Conservation (phyloP, 2,888 invertebrate species). For the Cheilosia grossa region DNA sequence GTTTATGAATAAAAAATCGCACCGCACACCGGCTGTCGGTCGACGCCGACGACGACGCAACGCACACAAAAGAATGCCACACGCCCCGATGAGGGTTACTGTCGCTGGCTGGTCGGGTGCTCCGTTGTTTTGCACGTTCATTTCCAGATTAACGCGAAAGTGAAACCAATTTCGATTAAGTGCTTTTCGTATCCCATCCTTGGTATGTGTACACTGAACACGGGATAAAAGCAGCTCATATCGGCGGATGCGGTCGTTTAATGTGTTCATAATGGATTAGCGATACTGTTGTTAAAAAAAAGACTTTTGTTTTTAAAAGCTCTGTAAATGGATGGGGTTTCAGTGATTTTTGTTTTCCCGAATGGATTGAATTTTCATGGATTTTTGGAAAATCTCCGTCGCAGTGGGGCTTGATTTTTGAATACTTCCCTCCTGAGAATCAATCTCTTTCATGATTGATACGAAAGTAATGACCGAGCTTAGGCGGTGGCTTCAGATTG, state of each 20-base stretch:
- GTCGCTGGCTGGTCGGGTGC: not conserved
- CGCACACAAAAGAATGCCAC: constrained; percentile 34
- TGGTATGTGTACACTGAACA: not conserved
- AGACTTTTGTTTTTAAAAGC: not conserved
- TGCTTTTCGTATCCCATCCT: constrained; percentile 35
- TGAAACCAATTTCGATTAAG: constrained; percentile 71
- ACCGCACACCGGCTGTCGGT: constrained; percentile 3
- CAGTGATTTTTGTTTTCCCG: not conserved
- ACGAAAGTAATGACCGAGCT: no score
- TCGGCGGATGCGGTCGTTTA: constrained; percentile 60
- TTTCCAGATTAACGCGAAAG: constrained; percentile 51
- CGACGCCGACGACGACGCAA: constrained; percentile 11
- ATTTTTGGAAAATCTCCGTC: not conserved
- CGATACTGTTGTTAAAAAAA: constrained; percentile 53
- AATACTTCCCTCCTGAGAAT: no score
- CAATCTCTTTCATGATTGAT: no score
- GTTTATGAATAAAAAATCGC: constrained; percentile 68
- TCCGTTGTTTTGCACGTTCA: constrained; percentile 20
- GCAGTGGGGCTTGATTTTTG: not conserved
- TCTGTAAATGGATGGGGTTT: constrained; percentile 30
- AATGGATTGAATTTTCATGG: constrained; percentile 9
- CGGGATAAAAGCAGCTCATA: constrained; percentile 40
- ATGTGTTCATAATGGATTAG: constrained; percentile 72
- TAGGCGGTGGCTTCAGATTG: no score
- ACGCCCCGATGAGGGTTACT: not conserved